Conservation (phyloP, 53 echinoderm and acorn worm genomes). For the Arbacia lixula region DNA sequence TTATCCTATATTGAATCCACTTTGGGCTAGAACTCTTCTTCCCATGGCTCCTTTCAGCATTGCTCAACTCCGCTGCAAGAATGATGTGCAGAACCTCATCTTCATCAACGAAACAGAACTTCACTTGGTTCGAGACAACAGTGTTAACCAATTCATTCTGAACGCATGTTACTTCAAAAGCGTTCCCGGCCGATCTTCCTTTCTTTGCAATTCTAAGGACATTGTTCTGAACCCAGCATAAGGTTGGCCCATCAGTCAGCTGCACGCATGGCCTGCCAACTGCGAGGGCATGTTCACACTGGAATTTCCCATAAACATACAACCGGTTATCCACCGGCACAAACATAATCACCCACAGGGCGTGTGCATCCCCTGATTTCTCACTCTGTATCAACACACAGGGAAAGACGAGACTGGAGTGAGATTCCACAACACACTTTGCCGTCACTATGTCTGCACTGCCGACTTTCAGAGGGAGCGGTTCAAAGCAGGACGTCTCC, state of each 20-base stretch:
- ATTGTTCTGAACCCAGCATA: constrained; percentile 14
- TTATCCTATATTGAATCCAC: background rate
- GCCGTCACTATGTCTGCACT: background rate
- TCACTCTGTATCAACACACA: constrained; percentile 1
- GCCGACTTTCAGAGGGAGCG: background rate
- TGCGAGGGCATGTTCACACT: background rate
- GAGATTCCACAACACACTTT: background rate
- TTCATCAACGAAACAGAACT: too few species aligned
- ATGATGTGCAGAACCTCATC: too few species aligned
- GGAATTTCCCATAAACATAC: background rate
- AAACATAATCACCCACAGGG: background rate
- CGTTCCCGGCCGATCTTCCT: background rate
- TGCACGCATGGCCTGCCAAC: background rate
- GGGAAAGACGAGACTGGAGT: background rate
- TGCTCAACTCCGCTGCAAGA: too few species aligned
- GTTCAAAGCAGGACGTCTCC: background rate
- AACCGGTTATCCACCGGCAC: background rate
- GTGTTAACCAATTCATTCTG: background rate
- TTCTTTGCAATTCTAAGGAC: background rate
- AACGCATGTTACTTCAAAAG: background rate
- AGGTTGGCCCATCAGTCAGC: constrained; percentile 11
- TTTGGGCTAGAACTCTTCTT: background rate
- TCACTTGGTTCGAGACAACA: background rate
- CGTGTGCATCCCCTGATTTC: background rate
- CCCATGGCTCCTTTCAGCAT: too few species aligned